phyloP scores from a whole-genome alignment of 2,113 vertebrate genomes.

The Otis tarda region DNA sequence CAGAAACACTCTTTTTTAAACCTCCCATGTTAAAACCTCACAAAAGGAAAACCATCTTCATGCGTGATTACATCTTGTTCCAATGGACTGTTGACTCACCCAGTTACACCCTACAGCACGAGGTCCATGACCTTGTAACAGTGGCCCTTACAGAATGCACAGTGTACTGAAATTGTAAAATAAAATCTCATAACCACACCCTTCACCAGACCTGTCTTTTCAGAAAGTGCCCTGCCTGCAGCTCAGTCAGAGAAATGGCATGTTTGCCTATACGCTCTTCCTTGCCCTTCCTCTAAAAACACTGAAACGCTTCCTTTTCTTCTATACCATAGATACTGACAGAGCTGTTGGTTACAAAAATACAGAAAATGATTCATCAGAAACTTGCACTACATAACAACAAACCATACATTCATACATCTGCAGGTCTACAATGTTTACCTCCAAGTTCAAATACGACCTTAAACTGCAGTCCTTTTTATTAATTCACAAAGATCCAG shows the following conservation, averaged over 20 bases:
- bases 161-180: not conserved
- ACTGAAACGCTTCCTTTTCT: not conserved
- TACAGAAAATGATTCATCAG: not conserved
- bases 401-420: not conserved
- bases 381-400: not conserved
- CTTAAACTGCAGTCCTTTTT: not conserved
- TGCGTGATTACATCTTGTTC: not conserved
- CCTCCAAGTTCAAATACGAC: not conserved
- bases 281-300: not conserved
- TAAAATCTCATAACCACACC: not conserved
- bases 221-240: not conserved
- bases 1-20: conserved; percentile 13
- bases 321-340: not conserved
- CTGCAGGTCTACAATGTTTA: not conserved
- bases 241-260: not conserved
- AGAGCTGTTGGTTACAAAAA: not conserved
- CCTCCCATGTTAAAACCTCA: not conserved
- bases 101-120: conserved; percentile 43
- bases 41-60: conserved; percentile 16
- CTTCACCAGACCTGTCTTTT: conserved; percentile 10
- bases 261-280: not conserved
- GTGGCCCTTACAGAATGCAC: not conserved
- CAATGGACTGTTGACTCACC: conserved; percentile 38
- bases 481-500: not conserved
- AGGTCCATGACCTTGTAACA: not conserved